Conservation (phyloP, 2,888 invertebrate species). For the Trichogramma evanescens region DNA sequence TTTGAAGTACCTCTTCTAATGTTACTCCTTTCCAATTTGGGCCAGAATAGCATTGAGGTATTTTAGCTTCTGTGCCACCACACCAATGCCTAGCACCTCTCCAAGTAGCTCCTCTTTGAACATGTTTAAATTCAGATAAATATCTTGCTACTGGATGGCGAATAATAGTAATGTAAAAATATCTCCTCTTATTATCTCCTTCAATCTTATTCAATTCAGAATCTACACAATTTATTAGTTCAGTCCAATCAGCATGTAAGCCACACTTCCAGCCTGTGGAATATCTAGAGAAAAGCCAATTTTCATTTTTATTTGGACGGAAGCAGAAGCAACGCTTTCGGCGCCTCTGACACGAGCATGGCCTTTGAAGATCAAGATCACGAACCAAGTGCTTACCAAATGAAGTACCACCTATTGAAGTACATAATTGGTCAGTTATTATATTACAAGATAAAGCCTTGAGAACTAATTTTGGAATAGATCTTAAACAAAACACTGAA, state of each 20-base stretch:
- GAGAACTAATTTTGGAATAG: neutral
- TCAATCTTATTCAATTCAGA: constrained; percentile 86
- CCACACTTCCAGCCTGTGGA: constrained; percentile 98
- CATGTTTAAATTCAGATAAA: constrained; percentile 94
- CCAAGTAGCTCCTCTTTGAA: constrained; percentile 95
- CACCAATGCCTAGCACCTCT: constrained; percentile 65
- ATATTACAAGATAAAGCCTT: neutral
- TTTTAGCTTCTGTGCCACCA: constrained; percentile 64
- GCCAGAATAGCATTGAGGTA: constrained; percentile 73
- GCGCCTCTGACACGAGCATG: constrained; percentile 86
- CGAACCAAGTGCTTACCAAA: constrained; percentile 95
- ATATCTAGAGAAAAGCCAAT: constrained; percentile 96
- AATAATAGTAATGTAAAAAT: constrained; percentile 92
- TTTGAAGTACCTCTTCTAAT: constrained; percentile 52
- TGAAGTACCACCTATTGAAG: constrained; percentile 71
- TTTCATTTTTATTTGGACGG: constrained; percentile 84
- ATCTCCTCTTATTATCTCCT: constrained; percentile 74
- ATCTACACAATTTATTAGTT: constrained; percentile 87
- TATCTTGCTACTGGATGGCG: constrained; percentile 89
- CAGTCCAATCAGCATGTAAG: constrained; percentile 97
- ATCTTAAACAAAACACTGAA: neutral
- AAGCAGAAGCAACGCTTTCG: constrained; percentile 88
- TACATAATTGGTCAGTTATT: constrained; percentile 15
- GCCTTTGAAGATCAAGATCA: constrained; percentile 85
- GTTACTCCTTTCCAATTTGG: constrained; percentile 85